Conservation (phyloP, 2,888 invertebrate species). For the Stratiomys singularior region DNA sequence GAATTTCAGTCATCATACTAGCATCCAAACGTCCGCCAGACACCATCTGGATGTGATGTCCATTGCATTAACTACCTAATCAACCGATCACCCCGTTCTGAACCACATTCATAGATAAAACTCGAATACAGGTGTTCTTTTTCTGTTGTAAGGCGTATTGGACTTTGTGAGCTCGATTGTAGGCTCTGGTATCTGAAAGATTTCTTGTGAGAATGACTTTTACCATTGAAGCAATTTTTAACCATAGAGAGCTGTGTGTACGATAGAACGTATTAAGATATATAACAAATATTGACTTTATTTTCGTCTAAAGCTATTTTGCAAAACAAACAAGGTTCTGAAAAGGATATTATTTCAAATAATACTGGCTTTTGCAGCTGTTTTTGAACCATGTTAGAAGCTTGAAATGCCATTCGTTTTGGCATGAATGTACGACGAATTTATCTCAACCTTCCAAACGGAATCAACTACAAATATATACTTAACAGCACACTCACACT, state of each 20-base stretch:
- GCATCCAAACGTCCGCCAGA: not conserved
- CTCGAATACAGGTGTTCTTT: slow-evolving; percentile 19
- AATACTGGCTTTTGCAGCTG: no score
- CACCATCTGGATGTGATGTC: slow-evolving; percentile 3
- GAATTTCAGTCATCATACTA: not conserved
- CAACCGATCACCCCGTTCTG: not conserved
- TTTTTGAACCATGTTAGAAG: no score
- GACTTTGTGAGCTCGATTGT: not conserved
- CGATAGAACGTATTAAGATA: no score
- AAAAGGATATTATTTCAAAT: no score
- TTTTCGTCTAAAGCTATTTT: no score
- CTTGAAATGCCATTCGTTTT: no score
- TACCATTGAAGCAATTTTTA: not conserved
- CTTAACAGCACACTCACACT: not conserved
- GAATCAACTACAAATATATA: not conserved
- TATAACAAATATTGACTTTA: no score
- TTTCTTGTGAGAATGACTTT: slow-evolving; percentile 6
- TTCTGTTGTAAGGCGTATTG: not conserved
- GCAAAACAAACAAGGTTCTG: no score
- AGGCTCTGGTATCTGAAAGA: not conserved
- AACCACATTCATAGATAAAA: not conserved
- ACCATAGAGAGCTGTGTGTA: slow-evolving; percentile 2
- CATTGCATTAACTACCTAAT: not conserved
- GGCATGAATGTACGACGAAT: no score
- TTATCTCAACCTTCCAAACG: no score